Evolutionary conservation across 2,113 vertebrate genomes (phyloP).

Genomic region (Istiophorus platypterus): DNA sequence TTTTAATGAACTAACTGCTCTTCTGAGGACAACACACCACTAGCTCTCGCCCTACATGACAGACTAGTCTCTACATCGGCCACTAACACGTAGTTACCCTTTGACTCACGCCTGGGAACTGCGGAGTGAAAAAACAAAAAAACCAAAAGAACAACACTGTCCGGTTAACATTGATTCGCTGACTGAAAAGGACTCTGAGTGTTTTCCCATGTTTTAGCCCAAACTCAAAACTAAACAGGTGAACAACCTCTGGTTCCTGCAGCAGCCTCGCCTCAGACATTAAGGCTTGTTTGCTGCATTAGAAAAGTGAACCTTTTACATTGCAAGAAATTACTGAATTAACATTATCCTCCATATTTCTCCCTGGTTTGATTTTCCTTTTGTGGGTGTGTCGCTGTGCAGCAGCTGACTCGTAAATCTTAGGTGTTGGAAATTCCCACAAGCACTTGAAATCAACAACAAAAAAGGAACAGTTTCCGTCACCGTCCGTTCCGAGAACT

Average conservation of each 20-base stretch:
- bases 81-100: constrained; percentile 59
- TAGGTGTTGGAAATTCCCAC: background rate
- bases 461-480: background rate
- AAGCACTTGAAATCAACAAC: background rate
- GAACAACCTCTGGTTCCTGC: background rate
- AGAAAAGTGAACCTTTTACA: background rate
- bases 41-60: constrained; percentile 37
- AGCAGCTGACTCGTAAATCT: background rate
- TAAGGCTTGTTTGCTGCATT: background rate
- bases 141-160: too few species aligned
- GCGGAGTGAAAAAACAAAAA: constrained; percentile 38
- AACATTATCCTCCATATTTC: background rate
- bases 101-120: constrained; percentile 68
- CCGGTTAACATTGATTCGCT: constrained; percentile 22
- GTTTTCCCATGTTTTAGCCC: constrained; percentile 60
- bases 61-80: constrained; percentile 31
- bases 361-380: background rate
- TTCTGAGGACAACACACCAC: constrained; percentile 24
- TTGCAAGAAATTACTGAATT: background rate
- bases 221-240: constrained; percentile 24
- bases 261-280: background rate
- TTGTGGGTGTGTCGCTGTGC: background rate
- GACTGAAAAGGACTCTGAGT: background rate
- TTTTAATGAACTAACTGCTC: constrained; percentile 8
- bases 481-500: background rate